Conservation (phyloP, 2,113 vertebrate species). For the Sander vitreus region DNA sequence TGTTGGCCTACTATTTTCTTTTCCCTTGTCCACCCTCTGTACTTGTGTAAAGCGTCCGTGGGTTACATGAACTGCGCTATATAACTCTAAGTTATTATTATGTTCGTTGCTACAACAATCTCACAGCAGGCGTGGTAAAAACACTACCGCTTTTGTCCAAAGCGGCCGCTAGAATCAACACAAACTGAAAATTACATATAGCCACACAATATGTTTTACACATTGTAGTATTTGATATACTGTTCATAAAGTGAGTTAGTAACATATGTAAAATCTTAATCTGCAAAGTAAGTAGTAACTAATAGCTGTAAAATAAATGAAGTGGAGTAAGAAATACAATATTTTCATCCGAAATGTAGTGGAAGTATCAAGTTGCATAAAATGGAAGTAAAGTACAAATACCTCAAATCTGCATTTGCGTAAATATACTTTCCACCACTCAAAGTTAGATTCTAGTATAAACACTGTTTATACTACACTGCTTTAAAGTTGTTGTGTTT, state of each 20-base stretch:
- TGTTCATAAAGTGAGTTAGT: not conserved
- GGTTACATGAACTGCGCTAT: too few species aligned
- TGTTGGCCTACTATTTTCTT: too few species aligned
- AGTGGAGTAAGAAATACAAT: not conserved
- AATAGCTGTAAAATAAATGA: not conserved
- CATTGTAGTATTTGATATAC: not conserved
- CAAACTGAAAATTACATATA: too few species aligned
- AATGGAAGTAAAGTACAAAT: not conserved
- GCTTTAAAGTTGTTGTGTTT: conserved; percentile 8
- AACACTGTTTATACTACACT: too few species aligned
- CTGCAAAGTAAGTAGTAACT: not conserved
- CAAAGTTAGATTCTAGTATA: not conserved
- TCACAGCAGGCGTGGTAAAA: too few species aligned
- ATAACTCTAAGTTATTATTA: too few species aligned
- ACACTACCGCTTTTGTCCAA: too few species aligned
- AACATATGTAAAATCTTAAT: not conserved
- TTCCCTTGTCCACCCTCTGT: too few species aligned
- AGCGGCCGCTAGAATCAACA: too few species aligned
- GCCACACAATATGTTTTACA: not conserved
- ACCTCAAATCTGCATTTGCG: not conserved
- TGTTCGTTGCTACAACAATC: too few species aligned
- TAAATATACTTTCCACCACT: not conserved
- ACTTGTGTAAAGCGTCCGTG: too few species aligned
- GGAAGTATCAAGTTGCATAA: too few species aligned
- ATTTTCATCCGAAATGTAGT: not conserved